Evolutionary conservation across 2,797 vertebrate species (phyloP).

Genomic region (Sciurus carolinensis): DNA sequence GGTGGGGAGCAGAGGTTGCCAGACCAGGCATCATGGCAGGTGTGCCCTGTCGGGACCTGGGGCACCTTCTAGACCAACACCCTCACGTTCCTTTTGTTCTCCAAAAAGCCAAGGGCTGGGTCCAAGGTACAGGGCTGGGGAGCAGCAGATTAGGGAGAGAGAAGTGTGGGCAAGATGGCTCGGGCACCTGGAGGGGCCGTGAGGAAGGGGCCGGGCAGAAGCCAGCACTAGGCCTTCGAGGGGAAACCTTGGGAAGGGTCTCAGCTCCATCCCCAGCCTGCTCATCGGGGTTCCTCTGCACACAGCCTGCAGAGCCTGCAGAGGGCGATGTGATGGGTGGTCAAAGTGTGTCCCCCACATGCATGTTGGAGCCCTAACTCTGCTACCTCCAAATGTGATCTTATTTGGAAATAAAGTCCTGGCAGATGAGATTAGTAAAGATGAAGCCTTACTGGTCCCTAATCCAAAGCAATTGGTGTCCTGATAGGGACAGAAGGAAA

Average conservation of each 20-base stretch:
- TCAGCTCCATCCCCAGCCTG: not conserved
- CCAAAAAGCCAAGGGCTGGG: not conserved
- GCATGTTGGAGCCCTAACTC: no score
- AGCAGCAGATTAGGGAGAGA: not conserved
- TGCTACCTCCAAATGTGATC: not conserved
- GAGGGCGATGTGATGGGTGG: not conserved
- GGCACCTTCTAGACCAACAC: not conserved
- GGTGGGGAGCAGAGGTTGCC: rapidly evolving
- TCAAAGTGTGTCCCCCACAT: not conserved
- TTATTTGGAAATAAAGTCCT: not conserved
- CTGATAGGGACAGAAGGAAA: not conserved
- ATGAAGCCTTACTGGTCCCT: not conserved
- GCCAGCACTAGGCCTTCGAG: not conserved
- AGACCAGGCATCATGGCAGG: not conserved
- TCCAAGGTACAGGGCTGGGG: not conserved
- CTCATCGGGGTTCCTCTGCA: no score
- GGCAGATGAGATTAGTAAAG: not conserved
- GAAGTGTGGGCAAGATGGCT: not conserved
- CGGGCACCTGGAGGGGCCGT: not conserved
- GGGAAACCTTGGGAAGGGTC: not conserved
- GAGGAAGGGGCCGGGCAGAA: not conserved
- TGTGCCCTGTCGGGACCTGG: not conserved
- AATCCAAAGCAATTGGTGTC: not conserved
- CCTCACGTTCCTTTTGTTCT: not conserved
- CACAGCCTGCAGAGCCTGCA: not conserved